Conservation (phyloP, 30 jellyfish, hydroid and myxozoan species). For the Turritopsis rubra region DNA sequence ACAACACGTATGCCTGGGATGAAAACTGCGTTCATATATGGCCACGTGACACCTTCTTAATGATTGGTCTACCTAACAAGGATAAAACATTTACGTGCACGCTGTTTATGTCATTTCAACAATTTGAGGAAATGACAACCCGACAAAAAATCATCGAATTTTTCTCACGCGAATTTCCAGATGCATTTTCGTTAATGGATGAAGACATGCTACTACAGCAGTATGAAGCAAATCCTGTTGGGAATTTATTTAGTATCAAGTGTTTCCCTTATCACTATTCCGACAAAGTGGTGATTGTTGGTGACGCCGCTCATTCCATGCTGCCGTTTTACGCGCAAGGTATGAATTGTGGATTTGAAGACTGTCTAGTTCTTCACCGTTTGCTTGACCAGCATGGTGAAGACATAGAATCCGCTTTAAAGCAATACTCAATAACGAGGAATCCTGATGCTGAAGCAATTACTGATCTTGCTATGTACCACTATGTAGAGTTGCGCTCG, state of each 20-base stretch:
- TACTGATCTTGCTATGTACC: slow-evolving; percentile 72
- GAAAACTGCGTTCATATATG: neutral
- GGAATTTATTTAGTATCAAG: slow-evolving; percentile 35
- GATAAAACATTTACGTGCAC: slow-evolving; percentile 7
- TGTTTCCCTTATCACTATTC: slow-evolving; percentile 79
- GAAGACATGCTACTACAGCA: neutral
- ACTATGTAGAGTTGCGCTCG: slow-evolving; percentile 68
- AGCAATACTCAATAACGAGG: slow-evolving; percentile 52
- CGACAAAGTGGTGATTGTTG: slow-evolving; percentile 69
- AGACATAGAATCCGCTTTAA: slow-evolving; percentile 29
- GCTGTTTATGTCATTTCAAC: neutral
- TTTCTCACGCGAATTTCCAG: neutral
- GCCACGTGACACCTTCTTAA: slow-evolving; percentile 10
- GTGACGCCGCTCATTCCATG: slow-evolving; percentile 98
- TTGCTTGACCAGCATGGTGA: slow-evolving; percentile 36
- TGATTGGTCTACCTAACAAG: slow-evolving; percentile 8
- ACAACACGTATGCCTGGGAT: neutral
- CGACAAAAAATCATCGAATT: neutral
- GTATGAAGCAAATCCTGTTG: neutral
- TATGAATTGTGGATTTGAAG: slow-evolving; percentile 88
- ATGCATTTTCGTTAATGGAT: neutral
- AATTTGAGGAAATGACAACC: neutral
- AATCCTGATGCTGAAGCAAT: slow-evolving; percentile 85
- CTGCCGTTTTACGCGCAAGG: slow-evolving; percentile 94
- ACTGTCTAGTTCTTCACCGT: slow-evolving; percentile 60